Evolutionary conservation across 2,888 invertebrate genomes (phyloP).

Genomic region (Parnassius mnemosyne): DNA sequence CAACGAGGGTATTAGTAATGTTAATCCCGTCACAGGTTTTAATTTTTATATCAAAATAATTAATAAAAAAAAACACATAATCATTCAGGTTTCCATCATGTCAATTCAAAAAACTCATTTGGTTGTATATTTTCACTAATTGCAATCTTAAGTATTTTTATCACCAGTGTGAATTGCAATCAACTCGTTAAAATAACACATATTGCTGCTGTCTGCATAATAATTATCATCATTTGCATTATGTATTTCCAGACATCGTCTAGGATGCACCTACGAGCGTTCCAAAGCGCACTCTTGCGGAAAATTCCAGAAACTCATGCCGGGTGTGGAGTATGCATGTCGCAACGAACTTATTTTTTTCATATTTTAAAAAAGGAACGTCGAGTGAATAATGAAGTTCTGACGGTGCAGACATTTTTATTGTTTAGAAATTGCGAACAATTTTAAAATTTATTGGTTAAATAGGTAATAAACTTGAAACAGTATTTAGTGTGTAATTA

Average conservation of each 20-base stretch:
- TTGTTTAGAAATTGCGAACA: slow-evolving; percentile 18
- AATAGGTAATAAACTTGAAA: no score
- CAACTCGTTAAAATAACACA: slow-evolving; percentile 19
- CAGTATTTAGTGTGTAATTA: no score
- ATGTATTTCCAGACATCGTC: slow-evolving; percentile 29
- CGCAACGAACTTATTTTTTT: slow-evolving; percentile 48
- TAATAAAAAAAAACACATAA: no score
- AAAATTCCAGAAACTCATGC: slow-evolving; percentile 65
- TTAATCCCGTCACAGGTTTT: no score
- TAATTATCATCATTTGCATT: slow-evolving; percentile 34
- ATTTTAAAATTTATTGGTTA: slow-evolving; percentile 15
- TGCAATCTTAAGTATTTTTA: slow-evolving; percentile 15
- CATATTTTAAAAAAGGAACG: slow-evolving; percentile 35
- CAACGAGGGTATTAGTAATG: no score
- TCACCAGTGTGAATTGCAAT: slow-evolving; percentile 1
- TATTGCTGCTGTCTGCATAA: slow-evolving; percentile 23
- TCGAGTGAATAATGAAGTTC: slow-evolving; percentile 41
- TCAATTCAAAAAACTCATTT: slow-evolving; percentile 1
- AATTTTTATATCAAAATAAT: no score
- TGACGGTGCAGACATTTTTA: slow-evolving; percentile 30
- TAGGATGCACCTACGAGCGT: slow-evolving; percentile 42
- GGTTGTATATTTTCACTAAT: background rate
- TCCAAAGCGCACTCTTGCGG: slow-evolving; percentile 55
- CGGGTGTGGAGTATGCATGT: slow-evolving; percentile 50
- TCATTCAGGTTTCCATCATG: no score